Conservation (phyloP, 2,797 vertebrate species). For the Galagoides demidoff region DNA sequence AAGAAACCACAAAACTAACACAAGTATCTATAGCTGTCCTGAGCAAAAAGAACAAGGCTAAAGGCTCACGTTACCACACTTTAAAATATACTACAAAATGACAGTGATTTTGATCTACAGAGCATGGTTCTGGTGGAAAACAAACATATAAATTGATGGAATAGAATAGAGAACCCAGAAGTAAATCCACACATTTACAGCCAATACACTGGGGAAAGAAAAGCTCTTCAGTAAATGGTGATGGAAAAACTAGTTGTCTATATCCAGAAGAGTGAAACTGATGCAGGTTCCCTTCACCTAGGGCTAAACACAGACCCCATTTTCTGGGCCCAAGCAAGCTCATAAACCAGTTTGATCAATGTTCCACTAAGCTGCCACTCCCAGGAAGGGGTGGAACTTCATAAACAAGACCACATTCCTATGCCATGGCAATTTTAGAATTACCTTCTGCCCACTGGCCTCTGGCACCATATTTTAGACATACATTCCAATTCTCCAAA, state of each 20-base stretch:
- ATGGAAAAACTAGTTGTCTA: neutral
- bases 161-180: neutral
- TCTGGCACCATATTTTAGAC: too few relatives aligned
- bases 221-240: neutral
- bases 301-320: too few relatives aligned
- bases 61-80: neutral
- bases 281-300: too few relatives aligned
- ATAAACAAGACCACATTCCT: too few relatives aligned
- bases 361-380: too few relatives aligned
- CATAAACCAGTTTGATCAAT: too few relatives aligned
- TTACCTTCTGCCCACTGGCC: too few relatives aligned
- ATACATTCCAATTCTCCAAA: too few relatives aligned
- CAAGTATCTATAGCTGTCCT: neutral
- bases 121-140: neutral
- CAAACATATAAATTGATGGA: neutral
- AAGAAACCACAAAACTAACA: neutral
- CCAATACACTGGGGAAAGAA: neutral
- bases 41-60: neutral
- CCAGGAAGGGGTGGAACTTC: too few relatives aligned
- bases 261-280: neutral
- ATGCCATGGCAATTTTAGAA: too few relatives aligned
- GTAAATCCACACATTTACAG: neutral
- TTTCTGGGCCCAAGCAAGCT: too few relatives aligned
- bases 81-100: neutral
- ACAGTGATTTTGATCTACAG: neutral